These are phyloP conservation scores for Pterostichus niger DNA, from an alignment of 2,888 invertebrate species.

Conservation along the genomic window DNA sequence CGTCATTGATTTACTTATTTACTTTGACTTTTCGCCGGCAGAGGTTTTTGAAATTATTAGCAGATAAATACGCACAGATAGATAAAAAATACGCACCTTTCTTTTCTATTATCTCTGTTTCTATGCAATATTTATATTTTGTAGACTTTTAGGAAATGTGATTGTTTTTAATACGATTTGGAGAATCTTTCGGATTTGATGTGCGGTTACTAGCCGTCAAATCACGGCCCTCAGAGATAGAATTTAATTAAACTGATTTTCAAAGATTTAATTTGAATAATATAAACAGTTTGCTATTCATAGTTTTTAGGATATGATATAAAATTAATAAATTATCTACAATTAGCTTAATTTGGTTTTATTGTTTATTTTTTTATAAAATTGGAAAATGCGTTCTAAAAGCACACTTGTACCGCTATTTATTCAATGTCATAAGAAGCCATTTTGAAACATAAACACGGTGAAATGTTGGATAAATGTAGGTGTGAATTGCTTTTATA, in stretches of 20 bases:
- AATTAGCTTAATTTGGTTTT: slow-evolving; percentile 21
- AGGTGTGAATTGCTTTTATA: slow-evolving; percentile 54
- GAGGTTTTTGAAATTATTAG: background rate
- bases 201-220: too few relatives aligned
- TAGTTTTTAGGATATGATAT: background rate
- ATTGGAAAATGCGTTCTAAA: slow-evolving; percentile 52
- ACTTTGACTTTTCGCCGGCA: background rate
- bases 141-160: too few relatives aligned
- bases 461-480: slow-evolving; percentile 36
- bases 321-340: slow-evolving; percentile 3
- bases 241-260: too few relatives aligned
- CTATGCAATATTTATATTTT: too few relatives aligned
- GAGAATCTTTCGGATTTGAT: too few relatives aligned
- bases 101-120: too few relatives aligned
- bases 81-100: too few relatives aligned
- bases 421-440: slow-evolving; percentile 63
- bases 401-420: slow-evolving; percentile 63
- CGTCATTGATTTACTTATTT: slow-evolving; percentile 51
- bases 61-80: too few relatives aligned
- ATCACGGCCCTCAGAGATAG: too few relatives aligned
- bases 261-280: too few relatives aligned
- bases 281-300: too few relatives aligned
- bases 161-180: too few relatives aligned
- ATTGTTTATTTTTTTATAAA: slow-evolving; percentile 34
- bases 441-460: slow-evolving; percentile 68